These are phyloP conservation scores for Phylloscopus trochiloides DNA, from an alignment of 2,113 vertebrate genomes.

Conservation along the genomic window DNA sequence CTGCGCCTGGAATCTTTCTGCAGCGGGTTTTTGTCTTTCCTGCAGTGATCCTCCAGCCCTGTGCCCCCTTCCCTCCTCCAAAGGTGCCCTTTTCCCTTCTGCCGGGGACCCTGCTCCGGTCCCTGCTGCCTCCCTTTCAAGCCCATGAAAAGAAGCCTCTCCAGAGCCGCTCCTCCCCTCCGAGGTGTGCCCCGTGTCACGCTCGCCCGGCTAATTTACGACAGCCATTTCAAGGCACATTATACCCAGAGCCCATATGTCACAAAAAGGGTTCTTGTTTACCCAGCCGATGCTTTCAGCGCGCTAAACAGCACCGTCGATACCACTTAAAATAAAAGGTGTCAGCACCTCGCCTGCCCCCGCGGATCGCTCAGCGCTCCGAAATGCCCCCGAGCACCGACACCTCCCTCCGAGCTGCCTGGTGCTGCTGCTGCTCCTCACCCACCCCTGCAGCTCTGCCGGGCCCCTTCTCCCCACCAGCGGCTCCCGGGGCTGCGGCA, in stretches of 20 bases:
- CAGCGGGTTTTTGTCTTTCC: background rate
- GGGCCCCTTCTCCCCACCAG: rapidly evolving
- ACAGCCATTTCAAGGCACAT: background rate
- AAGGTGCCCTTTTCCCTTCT: background rate
- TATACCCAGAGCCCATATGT: slow-evolving; percentile 4
- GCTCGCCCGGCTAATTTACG: background rate
- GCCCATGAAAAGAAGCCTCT: background rate
- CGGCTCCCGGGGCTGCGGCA: rapidly evolving
- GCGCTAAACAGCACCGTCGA: background rate
- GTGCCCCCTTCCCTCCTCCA: background rate
- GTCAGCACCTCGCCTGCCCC: slow-evolving; percentile 9
- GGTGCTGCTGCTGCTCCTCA: background rate
- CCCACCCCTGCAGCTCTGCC: rapidly evolving
- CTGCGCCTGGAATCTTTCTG: background rate
- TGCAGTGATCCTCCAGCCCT: background rate
- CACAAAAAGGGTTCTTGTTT: slow-evolving; percentile 14
- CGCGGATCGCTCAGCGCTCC: background rate
- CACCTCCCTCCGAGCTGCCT: background rate
- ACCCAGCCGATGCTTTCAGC: background rate
- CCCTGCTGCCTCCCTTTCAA: background rate
- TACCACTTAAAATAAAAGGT: slow-evolving; percentile 21
- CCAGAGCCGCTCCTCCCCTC: background rate
- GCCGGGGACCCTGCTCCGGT: rapidly evolving
- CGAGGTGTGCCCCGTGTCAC: background rate
- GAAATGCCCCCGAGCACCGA: background rate